phyloP scores from a whole-genome alignment of 2,888 invertebrate species.

The Tiphia femorata region DNA sequence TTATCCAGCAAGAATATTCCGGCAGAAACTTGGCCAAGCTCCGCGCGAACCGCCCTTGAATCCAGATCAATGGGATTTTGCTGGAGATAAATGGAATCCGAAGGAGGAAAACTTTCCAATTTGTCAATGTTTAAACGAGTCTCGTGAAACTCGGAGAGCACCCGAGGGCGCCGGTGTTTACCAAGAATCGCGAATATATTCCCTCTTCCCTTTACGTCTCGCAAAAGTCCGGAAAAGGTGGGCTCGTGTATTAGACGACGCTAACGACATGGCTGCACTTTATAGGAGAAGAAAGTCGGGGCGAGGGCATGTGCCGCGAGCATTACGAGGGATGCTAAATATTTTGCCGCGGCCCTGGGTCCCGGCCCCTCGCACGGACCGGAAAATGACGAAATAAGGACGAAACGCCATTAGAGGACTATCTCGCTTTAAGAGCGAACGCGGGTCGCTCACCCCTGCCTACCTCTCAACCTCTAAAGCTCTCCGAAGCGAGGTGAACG shows the following conservation, averaged over 20 bases:
- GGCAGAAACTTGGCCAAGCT: too few relatives aligned
- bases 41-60: too few relatives aligned
- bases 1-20: constrained; percentile 12
- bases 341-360: constrained; percentile 33
- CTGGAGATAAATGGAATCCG: too few relatives aligned
- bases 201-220: too few relatives aligned
- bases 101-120: too few relatives aligned
- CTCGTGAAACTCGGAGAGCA: too few relatives aligned
- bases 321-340: constrained; percentile 12
- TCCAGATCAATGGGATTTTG: too few relatives aligned
- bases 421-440: constrained; percentile 35
- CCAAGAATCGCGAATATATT: too few relatives aligned
- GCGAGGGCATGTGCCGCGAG: neutral
- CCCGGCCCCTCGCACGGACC: constrained; percentile 8
- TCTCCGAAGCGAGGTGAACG: constrained; percentile 26
- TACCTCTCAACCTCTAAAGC: constrained; percentile 12
- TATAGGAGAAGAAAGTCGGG: neutral
- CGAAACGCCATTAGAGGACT: constrained; percentile 36
- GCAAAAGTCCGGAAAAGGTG: too few relatives aligned
- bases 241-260: neutral
- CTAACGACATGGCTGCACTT: neutral
- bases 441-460: constrained; percentile 26
- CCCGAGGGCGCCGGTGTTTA: too few relatives aligned
- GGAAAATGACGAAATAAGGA: constrained; percentile 38
- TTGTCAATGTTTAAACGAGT: too few relatives aligned